Evolutionary conservation across 1,140 invertebrate genomes (phyloP).

Genomic region (Drosophila grimshawi): DNA sequence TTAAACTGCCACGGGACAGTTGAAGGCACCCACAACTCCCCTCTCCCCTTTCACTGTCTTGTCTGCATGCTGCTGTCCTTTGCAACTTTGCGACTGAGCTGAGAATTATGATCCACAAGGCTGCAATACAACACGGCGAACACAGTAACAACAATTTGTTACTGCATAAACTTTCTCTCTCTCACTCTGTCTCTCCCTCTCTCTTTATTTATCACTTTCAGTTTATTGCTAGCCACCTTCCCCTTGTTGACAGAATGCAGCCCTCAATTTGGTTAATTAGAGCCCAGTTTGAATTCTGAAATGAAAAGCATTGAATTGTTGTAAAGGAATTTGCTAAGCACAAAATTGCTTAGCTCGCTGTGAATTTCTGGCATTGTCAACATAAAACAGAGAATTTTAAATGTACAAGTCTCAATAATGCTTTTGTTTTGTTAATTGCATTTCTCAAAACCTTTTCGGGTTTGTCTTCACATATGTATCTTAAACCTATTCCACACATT

Average conservation of each 20-base stretch:
- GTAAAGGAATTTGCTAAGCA: background rate
- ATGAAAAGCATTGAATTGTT: background rate
- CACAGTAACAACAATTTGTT: background rate
- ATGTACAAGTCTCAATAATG: background rate
- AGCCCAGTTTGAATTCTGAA: background rate
- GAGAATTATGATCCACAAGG: slow-evolving; percentile 23
- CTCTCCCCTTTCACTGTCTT: background rate
- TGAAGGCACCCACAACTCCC: slow-evolving; percentile 10
- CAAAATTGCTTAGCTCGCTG: background rate
- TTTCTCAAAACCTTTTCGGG: background rate
- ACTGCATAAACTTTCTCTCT: background rate
- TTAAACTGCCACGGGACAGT: slow-evolving; percentile 21
- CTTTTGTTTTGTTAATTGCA: background rate
- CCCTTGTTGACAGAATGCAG: slow-evolving; percentile 1
- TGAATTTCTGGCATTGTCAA: background rate
- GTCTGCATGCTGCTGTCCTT: slow-evolving; percentile 14
- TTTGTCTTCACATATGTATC: no score
- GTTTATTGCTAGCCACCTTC: background rate
- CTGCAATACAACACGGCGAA: background rate
- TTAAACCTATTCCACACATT: no score
- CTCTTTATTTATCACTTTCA: no score
- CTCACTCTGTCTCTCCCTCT: background rate
- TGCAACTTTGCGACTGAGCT: slow-evolving; percentile 14
- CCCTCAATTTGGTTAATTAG: slow-evolving; percentile 5
- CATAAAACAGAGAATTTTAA: background rate